A percentile compares a stretch with the other conserved stretches of the same genome.
These are phyloP conservation scores for Pygmarrhopalites habei DNA, from an alignment of 1,140 invertebrate genomes.

Conservation along the genomic window DNA sequence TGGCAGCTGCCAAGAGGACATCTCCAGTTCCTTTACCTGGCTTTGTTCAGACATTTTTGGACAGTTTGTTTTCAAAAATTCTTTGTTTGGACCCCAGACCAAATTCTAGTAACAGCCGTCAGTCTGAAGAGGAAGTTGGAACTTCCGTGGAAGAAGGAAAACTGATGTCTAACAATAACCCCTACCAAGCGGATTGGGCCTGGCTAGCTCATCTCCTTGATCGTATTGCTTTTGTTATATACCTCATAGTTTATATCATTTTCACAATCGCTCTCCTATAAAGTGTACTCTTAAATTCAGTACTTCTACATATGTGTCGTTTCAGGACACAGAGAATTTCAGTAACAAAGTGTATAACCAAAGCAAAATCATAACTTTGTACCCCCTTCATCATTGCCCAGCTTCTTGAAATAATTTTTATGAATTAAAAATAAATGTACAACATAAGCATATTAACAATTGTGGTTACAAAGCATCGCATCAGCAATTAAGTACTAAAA, in stretches of 20 bases:
- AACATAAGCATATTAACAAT: too few species aligned
- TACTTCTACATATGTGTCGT: too few species aligned
- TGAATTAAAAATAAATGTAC: too few species aligned
- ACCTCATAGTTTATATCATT: constrained; percentile 29
- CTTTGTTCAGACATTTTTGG: constrained; percentile 28
- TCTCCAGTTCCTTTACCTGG: constrained; percentile 36
- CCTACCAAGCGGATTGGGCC: constrained; percentile 36
- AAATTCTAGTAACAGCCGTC: not conserved
- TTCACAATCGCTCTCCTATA: constrained; percentile 32
- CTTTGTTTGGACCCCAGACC: constrained; percentile 38
- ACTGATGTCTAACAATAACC: constrained; percentile 16
- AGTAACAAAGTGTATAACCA: too few species aligned
- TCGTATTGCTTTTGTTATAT: constrained; percentile 34
- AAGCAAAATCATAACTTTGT: too few species aligned
- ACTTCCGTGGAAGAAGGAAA: constrained; percentile 25
- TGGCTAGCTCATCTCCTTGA: constrained; percentile 38
- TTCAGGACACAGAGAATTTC: too few species aligned
- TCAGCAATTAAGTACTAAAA: too few species aligned
- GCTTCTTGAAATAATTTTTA: too few species aligned
- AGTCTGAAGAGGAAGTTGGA: not conserved
- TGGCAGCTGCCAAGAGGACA: constrained; percentile 31
- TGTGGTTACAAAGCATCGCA: too few species aligned
- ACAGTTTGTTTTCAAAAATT: constrained; percentile 28
- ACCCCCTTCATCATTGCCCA: too few species aligned
- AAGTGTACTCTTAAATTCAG: not conserved